These are phyloP conservation scores for Bombylius discolor DNA, from an alignment of 2,888 invertebrate genomes.

Conservation along the genomic window DNA sequence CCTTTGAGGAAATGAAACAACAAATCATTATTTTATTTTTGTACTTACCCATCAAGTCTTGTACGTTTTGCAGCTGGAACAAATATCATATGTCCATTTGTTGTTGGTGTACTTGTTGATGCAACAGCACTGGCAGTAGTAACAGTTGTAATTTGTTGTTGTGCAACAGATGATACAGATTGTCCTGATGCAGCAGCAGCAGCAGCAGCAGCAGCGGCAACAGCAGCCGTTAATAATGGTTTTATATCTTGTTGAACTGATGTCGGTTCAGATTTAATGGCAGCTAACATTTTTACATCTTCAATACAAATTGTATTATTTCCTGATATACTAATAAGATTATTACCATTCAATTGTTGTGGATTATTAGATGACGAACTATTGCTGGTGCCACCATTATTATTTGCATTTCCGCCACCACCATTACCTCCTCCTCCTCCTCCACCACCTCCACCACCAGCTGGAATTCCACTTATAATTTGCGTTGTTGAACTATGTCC, in stretches of 20 bases:
- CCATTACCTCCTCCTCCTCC: not conserved
- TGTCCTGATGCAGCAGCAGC: slow-evolving; percentile 16
- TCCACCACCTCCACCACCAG: slow-evolving; percentile 6
- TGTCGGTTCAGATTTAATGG: slow-evolving; percentile 35
- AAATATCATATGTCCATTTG: slow-evolving; percentile 34
- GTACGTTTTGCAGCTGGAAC: slow-evolving; percentile 40
- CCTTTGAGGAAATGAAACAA: not conserved
- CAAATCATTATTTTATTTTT: not conserved
- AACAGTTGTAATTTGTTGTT: slow-evolving; percentile 5
- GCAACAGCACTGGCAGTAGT: slow-evolving; percentile 8
- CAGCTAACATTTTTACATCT: slow-evolving; percentile 30
- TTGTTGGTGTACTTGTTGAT: slow-evolving; percentile 25
- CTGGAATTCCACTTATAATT: slow-evolving; percentile 14
- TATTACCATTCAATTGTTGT: slow-evolving; percentile 8
- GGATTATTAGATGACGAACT: not conserved
- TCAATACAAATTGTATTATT: slow-evolving; percentile 19
- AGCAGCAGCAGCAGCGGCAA: slow-evolving; percentile 3
- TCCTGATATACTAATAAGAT: slow-evolving; percentile 6
- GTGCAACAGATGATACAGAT: slow-evolving; percentile 33
- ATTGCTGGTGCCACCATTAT: not conserved
- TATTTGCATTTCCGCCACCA: slow-evolving; percentile 1
- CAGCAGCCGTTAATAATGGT: slow-evolving; percentile 18
- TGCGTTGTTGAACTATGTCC: slow-evolving; percentile 11
- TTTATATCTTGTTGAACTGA: slow-evolving; percentile 22
- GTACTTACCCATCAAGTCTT: slow-evolving; percentile 35